These are phyloP conservation scores for Stegodyphus dumicola DNA, from an alignment of 1,140 invertebrate genomes.

Conservation along the genomic window DNA sequence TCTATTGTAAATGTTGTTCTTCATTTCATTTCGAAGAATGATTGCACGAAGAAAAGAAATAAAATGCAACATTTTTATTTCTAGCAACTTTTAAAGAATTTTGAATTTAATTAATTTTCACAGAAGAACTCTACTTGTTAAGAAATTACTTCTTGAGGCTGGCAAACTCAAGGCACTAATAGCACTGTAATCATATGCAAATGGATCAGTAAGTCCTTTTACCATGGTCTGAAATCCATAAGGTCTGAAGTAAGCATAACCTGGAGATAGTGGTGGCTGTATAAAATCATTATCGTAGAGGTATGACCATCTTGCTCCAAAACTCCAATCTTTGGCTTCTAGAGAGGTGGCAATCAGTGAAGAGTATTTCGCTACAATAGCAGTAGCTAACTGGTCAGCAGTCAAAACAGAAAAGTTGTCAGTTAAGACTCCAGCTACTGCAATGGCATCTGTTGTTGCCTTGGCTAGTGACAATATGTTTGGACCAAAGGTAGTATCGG, in stretches of 20 bases:
- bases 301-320: conserved; percentile 17
- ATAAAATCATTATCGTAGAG: conserved; percentile 17
- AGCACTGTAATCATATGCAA: no score
- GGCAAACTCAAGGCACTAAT: no score
- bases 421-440: conserved; percentile 13
- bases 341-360: conserved; percentile 47
- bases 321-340: conserved; percentile 35
- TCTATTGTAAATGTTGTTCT: no score
- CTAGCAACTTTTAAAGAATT: no score
- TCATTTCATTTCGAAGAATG: no score
- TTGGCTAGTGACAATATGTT: conserved; percentile 5
- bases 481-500: conserved; percentile 14
- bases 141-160: no score
- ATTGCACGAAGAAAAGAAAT: no score
- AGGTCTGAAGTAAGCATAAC: not conserved
- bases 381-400: conserved; percentile 43
- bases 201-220: no score
- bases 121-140: no score
- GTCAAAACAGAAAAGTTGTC: conserved; percentile 7
- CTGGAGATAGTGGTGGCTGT: conserved; percentile 19
- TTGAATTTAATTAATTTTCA: no score
- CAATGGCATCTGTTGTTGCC: conserved; percentile 18
- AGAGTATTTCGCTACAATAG: conserved; percentile 24
- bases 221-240: no score
- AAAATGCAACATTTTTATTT: no score